Conservation (phyloP, 2,113 vertebrate species). For the Psilopogon haemacephalus region DNA sequence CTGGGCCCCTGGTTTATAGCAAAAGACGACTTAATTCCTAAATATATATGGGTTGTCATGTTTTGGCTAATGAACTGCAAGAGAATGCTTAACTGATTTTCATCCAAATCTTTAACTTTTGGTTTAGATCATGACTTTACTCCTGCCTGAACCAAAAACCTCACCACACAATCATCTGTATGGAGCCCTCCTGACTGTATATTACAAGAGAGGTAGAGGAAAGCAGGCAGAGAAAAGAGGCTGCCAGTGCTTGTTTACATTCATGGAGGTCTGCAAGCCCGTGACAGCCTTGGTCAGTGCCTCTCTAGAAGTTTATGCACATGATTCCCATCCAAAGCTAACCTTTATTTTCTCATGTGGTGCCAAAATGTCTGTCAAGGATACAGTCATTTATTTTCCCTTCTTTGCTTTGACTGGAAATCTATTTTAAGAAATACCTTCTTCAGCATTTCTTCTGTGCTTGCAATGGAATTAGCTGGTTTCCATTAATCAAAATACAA, state of each 20-base stretch:
- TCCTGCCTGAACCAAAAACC: neutral
- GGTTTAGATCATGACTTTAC: neutral
- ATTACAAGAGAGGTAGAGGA: neutral
- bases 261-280: neutral
- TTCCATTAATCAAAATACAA: slow-evolving; percentile 7
- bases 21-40: slow-evolving; percentile 2
- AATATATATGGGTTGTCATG: neutral
- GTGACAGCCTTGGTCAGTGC: neutral
- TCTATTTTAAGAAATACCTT: neutral
- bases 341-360: neutral
- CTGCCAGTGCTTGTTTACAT: neutral
- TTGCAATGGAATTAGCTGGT: slow-evolving; percentile 5
- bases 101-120: neutral
- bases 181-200: neutral
- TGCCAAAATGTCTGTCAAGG: neutral
- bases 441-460: neutral
- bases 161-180: neutral
- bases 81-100: neutral
- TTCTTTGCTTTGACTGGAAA: neutral
- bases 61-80: neutral
- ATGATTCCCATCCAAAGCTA: neutral
- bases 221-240: neutral
- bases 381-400: neutral
- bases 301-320: neutral
- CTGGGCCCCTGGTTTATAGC: neutral